Percentiles rank a stretch among this genome's conserved stretches.
Evolutionary conservation across 2,113 vertebrate species (phyloP).

Genomic region (Dasyprocta punctata): DNA sequence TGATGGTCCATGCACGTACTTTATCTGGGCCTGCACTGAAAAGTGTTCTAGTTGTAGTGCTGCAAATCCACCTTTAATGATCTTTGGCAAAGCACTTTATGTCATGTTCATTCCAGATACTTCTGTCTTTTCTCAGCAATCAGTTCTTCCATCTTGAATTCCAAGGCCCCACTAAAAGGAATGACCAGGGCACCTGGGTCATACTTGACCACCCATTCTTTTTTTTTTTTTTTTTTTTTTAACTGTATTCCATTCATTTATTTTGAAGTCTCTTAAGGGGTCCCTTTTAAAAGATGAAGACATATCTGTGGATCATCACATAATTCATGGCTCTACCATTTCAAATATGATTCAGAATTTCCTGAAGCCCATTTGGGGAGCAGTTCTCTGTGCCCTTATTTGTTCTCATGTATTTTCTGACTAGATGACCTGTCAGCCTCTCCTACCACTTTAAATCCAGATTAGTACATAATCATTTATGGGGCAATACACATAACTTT

Average conservation of each 20-base stretch:
- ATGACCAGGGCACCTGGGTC: constrained; percentile 98
- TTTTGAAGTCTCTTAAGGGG: constrained; percentile 67
- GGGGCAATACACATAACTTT: background rate
- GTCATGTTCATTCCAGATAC: constrained; percentile 96
- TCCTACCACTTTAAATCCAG: background rate
- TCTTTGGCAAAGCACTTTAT: constrained; percentile 97
- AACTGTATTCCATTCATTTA: constrained; percentile 69
- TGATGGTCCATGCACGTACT: constrained; percentile 98
- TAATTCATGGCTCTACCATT: constrained; percentile 38
- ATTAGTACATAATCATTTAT: background rate
- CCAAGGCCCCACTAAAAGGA: constrained; percentile 96
- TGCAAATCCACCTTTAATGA: constrained; percentile 98
- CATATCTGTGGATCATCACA: constrained; percentile 47
- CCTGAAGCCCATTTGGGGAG: background rate
- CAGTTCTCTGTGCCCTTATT: background rate
- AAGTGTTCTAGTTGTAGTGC: constrained; percentile 99
- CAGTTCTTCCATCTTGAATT: constrained; percentile 95
- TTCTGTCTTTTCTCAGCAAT: constrained; percentile 93
- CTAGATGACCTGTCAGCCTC: background rate
- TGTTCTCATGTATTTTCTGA: constrained; percentile 21
- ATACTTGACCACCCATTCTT: no score
- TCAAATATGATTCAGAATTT: background rate
- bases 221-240: no score
- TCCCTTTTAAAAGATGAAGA: constrained; percentile 33
- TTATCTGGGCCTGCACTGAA: constrained; percentile 99